Percentiles rank a stretch among this genome's conserved stretches.
These are phyloP conservation scores for Amphipoea lucens DNA, from an alignment of 2,888 invertebrate species.

Conservation along the genomic window DNA sequence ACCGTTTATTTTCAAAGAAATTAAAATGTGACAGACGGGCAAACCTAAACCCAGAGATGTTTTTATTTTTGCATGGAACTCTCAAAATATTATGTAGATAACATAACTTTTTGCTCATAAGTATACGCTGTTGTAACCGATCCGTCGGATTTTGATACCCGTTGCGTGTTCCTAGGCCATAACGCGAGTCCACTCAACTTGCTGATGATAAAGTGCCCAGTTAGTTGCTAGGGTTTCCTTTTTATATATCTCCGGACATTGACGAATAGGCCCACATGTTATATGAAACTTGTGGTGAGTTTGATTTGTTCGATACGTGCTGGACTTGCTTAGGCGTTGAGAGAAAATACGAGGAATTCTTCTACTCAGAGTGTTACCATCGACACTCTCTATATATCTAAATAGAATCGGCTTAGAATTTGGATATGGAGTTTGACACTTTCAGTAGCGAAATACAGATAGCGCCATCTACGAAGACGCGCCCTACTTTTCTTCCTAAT, in stretches of 20 bases:
- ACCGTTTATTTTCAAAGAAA: background rate
- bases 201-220: conserved; percentile 68
- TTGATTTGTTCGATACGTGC: conserved; percentile 14
- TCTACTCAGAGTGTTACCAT: background rate
- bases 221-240: conserved; percentile 59
- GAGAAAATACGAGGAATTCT: background rate
- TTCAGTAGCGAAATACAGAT: background rate
- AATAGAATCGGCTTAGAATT: background rate
- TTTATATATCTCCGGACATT: conserved; percentile 65
- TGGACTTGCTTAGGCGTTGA: background rate
- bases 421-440: background rate
- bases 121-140: conserved; percentile 40
- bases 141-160: conserved; percentile 45
- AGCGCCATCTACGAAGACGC: too few species aligned
- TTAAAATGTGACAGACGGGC: background rate
- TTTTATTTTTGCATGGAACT: too few species aligned
- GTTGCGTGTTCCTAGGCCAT: conserved; percentile 70
- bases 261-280: conserved; percentile 49
- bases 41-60: background rate
- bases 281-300: conserved; percentile 14
- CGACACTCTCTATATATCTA: too few species aligned
- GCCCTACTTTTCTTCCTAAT: too few species aligned
- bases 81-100: background rate
- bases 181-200: conserved; percentile 66
- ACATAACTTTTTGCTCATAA: conserved; percentile 16